Percentiles rank a stretch among this genome's conserved stretches.
Conservation (phyloP, 2,888 invertebrate genomes). For the Rhagophthalmus giganteus region DNA sequence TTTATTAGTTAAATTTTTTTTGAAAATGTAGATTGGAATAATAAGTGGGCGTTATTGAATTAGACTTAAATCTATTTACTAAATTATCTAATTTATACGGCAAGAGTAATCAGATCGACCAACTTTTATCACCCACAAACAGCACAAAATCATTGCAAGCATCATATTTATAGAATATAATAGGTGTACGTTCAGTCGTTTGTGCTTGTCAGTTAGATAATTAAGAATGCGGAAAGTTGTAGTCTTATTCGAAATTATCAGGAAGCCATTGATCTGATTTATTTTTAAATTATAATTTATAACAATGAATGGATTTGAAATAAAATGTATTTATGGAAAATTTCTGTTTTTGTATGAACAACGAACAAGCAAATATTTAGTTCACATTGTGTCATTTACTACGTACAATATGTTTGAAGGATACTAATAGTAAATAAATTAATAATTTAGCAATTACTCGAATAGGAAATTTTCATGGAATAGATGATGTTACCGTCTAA, state of each 20-base stretch:
- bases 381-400: no score
- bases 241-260: constrained; percentile 37
- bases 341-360: background rate
- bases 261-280: constrained; percentile 32
- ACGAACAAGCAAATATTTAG: no score
- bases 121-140: constrained; percentile 23
- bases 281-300: constrained; percentile 36
- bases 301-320: constrained; percentile 40
- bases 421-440: no score
- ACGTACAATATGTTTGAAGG: background rate
- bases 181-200: constrained; percentile 33
- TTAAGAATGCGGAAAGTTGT: constrained; percentile 30
- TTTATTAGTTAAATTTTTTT: constrained; percentile 18
- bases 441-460: no score
- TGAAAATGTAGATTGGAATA: constrained; percentile 21
- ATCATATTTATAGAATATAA: constrained; percentile 35
- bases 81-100: constrained; percentile 7
- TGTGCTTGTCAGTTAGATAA: constrained; percentile 33
- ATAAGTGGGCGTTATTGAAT: constrained; percentile 19
- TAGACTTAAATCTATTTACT: constrained; percentile 15
- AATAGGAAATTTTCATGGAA: no score
- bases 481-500: no score
- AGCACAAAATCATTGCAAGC: constrained; percentile 32
- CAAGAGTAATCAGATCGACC: constrained; percentile 23
- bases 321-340: constrained; percentile 32